Evolutionary conservation across 2,113 vertebrate species (phyloP), one percentile per base, ranked within the genome.

Genomic region (Channa maculata): DNA sequence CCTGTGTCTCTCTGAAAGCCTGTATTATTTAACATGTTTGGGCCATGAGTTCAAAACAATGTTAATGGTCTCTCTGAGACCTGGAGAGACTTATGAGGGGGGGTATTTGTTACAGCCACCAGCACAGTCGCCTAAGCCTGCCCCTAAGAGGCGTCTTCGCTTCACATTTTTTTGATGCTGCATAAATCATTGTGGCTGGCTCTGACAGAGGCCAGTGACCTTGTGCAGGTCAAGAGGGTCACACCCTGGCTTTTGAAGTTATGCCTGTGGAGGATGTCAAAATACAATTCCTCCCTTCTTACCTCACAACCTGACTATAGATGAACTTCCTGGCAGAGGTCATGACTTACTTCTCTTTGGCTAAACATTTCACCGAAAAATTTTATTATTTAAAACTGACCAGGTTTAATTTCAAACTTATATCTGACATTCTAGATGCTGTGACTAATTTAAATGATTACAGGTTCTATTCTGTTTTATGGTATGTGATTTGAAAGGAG

Each of bases 21-120:
- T 73, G 43, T 81, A 85, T 86, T 75, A 71, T 83, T 75, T 89
- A 84, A 89, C 88, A 85, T 89, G 86, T 90, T 90, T 83, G 87
- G 86, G 81, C 74, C 69, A 11, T 57, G 67, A 75, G 75, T 83
- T 91, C 74, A 89, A 91, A 92, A 90, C 81, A 89, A 77, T 79
- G 74, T 86, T 90, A 92, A 93, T 92, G 91, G 88, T 79, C 75
- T 83, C 67, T 74, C 45, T 65, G 73, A 89, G 65, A 69, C 70
- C 52, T 64, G 77, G 68, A 86, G 84, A 79, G 63, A 41, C 55
- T 65, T 85, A 68, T 64, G n/a, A 58, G 24, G 64, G 75, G 73
- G 80, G 77, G 69, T 86, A 89, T 92, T 83, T 44, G 79, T 93
- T 93, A 78, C 88, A 80, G 36, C 73, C 53, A 46, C 69, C 83